These are phyloP conservation scores for Trididemnum miniatum DNA, from an alignment of 23 tunicate species.

Conservation along the genomic window DNA sequence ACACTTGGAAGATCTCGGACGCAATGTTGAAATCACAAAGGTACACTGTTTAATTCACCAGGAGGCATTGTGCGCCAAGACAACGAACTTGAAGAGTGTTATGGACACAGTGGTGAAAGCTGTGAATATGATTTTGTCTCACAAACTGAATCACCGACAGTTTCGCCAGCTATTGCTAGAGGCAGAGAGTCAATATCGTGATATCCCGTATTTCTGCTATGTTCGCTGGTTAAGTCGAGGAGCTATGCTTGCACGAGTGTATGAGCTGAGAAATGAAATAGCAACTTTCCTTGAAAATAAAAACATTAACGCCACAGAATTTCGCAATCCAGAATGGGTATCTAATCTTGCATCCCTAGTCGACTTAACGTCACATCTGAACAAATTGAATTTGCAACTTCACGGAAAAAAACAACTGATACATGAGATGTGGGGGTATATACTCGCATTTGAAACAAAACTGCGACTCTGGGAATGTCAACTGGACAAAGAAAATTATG, in stretches of 20 bases:
- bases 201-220: slow-evolving; percentile 60
- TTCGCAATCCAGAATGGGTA: slow-evolving; percentile 67
- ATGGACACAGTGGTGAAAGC: slow-evolving; percentile 70
- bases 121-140: slow-evolving; percentile 69
- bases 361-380: slow-evolving; percentile 67
- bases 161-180: slow-evolving; percentile 69
- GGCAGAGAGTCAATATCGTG: slow-evolving; percentile 77
- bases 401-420: slow-evolving; percentile 66
- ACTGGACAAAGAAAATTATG: slow-evolving; percentile 48
- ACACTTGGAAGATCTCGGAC: slow-evolving; percentile 55
- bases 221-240: slow-evolving; percentile 84
- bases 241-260: slow-evolving; percentile 51
- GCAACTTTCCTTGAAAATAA: slow-evolving; percentile 51
- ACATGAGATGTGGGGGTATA: slow-evolving; percentile 74
- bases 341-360: slow-evolving; percentile 62
- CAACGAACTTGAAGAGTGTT: slow-evolving; percentile 41
- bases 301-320: slow-evolving; percentile 38
- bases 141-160: slow-evolving; percentile 50
- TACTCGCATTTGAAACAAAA: slow-evolving; percentile 68
- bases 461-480: slow-evolving; percentile 79
- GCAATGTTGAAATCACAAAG: slow-evolving; percentile 29
- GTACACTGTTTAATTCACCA: slow-evolving; percentile 69
- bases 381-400: slow-evolving; percentile 70
- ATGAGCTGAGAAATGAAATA: slow-evolving; percentile 40
- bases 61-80: slow-evolving; percentile 76